Base-by-base conservation (phyloP, 2,888 invertebrate genomes). In the Acronicta aceris region DNA sequence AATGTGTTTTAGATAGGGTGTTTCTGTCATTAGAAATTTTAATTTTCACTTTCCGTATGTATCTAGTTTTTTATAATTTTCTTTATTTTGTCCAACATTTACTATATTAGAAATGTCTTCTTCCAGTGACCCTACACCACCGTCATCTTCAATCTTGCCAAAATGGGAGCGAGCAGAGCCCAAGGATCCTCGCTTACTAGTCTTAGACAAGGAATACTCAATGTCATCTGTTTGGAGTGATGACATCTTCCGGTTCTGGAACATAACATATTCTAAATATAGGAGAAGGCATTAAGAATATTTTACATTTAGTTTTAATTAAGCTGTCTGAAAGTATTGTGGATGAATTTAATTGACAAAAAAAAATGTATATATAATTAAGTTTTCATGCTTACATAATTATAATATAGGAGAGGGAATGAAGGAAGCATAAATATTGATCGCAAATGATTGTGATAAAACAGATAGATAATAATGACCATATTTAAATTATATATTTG, bases 51-150 rank as follows among this genome's bases (percentile, higher is more conserved):
- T 21, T 3, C 21, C 2, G 21, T n/a, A 21, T 21, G 2, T 21
- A 21, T 21, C 2, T 21, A 21, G 21, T 2, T 21, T 21, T 21
- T 21, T 3, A 21, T 21, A 21, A 21, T 21, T 21, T 21, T 3
- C 21, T 21, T 21, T 21, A 21, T 27, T 27, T 27, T 7, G 27
- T 27, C 5, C 6, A 7, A 27, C 4, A 27, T 12, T 33, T 33
- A 33, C 10, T 33, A 33, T 12, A 33, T 33, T 33, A 30, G 7
- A 30, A 30, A 9, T 30, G 30, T 30, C 2, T 33, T 50, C 49
- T 88, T 87, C 9, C 86, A 93, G 93, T 12, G 74, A 89, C 17
- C 93, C 93, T 0, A 89, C 88, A 0, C 89, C 87, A 7, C 2
- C 12, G 3, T 79, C 79, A 10, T 38, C 82, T 25, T 41, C 60